These are phyloP conservation scores for Tupaia tana DNA, from an alignment of 2,113 vertebrate genomes.

Conservation along the genomic window DNA sequence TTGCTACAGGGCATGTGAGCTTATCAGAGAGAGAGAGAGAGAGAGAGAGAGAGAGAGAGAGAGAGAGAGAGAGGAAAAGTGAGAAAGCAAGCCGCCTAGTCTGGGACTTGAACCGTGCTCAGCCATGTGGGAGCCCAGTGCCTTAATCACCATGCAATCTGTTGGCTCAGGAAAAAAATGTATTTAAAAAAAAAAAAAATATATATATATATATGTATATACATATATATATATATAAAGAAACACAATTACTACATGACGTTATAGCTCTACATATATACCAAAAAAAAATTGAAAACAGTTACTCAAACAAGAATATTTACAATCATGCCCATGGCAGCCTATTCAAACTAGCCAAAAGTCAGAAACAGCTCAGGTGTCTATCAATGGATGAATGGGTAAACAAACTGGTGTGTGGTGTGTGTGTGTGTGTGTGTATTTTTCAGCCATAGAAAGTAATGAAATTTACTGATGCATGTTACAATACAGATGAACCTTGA, in stretches of 20 bases:
- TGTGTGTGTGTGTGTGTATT: not conserved
- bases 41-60: no score
- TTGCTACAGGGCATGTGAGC: no score
- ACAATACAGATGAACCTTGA: not conserved
- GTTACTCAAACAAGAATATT: not conserved
- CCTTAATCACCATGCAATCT: no score
- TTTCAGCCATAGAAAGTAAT: not conserved
- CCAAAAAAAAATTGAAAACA: constrained; percentile 47
- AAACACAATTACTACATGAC: not conserved
- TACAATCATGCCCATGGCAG: not conserved
- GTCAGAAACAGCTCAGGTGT: not conserved
- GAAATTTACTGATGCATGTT: not conserved
- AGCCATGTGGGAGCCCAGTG: no score
- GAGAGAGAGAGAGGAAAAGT: no score
- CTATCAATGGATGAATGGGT: not conserved
- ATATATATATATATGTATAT: no score
- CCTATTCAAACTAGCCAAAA: not conserved
- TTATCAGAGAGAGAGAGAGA: no score
- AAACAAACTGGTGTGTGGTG: not conserved
- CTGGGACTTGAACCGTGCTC: no score
- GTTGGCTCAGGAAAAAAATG: no score
- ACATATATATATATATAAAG: no score
- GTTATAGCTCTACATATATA: not conserved
- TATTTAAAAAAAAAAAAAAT: no score
- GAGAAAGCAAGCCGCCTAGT: no score